Evolutionary conservation across 2,797 vertebrate species (phyloP), one percentile per base, ranked within the genome.

Genomic region (Malurus splendens): DNA sequence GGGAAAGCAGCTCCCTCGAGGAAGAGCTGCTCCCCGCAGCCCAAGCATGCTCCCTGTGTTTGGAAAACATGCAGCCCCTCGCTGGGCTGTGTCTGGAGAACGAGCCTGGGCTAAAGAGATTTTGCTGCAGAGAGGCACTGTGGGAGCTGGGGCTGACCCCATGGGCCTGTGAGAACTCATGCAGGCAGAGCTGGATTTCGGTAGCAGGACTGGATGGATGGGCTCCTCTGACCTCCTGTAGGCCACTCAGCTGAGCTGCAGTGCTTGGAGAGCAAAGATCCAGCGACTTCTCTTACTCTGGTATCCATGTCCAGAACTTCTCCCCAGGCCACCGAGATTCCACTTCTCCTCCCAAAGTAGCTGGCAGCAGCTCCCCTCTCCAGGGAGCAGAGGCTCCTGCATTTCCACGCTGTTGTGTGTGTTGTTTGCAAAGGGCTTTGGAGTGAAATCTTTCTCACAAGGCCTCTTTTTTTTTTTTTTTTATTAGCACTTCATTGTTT

Each of bases 401-500:
- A 82, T 73, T 92, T 95, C 89, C 82, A 76, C 4, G 36, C 30
- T 92, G 65, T 70, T 91, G 59, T 86, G 70, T 68, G 54, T 28
- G 32, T 51, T 86, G 75, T 82, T 90, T 81, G 84, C 1, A 12
- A 83, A 87, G 64, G 60, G 55, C 39, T 92, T 82, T 86, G 84
- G 84, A 84, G 81, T 36, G 42, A 87, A 94, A 83, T 87, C 68
- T 83, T 90, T 81, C 86, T 93, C 80, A 89, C 52, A 77, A 82
- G 73, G 36, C 5, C 27, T 70, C 32, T 79, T 67, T 64, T 62
- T 51, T 72, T 67, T 75, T 86, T 36, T 36, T 36, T 36, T 36
- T 36, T 36, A 75, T 90, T 93, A 93, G 82, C 82, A 89, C 85
- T 92, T 92, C 93, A 91, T 94, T 96, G 94, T 95, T 96, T 95